phyloP scores from a whole-genome alignment of 2,888 invertebrate species.

The Oithona nana region DNA sequence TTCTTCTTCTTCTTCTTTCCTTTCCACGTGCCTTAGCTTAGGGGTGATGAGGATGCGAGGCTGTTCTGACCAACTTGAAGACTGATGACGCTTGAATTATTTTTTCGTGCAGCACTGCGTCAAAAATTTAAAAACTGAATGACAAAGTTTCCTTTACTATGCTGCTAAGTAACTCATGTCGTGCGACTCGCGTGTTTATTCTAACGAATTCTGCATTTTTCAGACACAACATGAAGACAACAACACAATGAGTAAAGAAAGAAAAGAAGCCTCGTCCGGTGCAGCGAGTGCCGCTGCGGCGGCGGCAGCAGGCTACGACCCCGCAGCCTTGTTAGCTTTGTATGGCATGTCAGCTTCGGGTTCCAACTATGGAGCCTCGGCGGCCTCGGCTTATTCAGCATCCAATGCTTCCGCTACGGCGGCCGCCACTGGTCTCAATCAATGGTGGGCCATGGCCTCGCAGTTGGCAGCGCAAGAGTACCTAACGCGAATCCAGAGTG shows the following conservation, averaged over 20 bases:
- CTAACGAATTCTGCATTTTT: background rate
- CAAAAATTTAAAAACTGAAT: too few relatives aligned
- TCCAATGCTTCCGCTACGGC: background rate
- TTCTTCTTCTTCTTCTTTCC: too few relatives aligned
- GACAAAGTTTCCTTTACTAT: too few relatives aligned
- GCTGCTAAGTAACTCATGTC: too few relatives aligned
- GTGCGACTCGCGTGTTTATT: background rate
- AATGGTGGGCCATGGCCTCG: slow-evolving; percentile 75
- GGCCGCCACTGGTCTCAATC: background rate
- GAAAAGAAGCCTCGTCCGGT: too few relatives aligned
- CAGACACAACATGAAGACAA: background rate
- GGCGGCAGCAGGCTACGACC: slow-evolving; percentile 18
- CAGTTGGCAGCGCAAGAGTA: slow-evolving; percentile 75
- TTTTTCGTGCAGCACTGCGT: too few relatives aligned
- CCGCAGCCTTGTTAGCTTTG: slow-evolving; percentile 16
- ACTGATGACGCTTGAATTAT: too few relatives aligned
- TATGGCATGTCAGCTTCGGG: slow-evolving; percentile 16
- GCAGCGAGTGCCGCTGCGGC: slow-evolving; percentile 16
- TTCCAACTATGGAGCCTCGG: slow-evolving; percentile 5
- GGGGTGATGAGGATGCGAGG: too few relatives aligned
- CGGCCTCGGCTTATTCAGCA: slow-evolving; percentile 10
- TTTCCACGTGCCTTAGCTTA: too few relatives aligned
- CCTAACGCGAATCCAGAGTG: slow-evolving; percentile 58
- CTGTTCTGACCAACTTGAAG: too few relatives aligned
- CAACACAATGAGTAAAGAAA: background rate